A percentile compares a stretch with the other conserved stretches of the same genome.
Conservation (phyloP, 2,797 vertebrate species). For the Ibycter americanus region DNA sequence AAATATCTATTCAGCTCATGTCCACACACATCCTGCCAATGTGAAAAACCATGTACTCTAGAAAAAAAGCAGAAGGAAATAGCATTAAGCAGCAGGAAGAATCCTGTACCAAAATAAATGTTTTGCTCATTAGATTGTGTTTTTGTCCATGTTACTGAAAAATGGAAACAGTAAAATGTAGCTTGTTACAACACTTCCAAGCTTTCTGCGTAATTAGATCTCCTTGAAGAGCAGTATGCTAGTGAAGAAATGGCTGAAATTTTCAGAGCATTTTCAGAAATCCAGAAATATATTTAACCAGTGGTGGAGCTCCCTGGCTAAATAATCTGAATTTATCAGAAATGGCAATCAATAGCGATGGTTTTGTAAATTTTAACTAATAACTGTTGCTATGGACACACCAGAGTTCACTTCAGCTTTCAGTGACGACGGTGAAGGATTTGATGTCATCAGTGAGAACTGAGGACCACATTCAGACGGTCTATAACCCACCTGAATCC, state of each 20-base stretch:
- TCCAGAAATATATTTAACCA: background rate
- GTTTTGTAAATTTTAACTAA: background rate
- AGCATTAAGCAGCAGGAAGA: slow-evolving; percentile 27
- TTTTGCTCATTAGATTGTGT: slow-evolving; percentile 10
- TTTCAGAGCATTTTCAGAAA: background rate
- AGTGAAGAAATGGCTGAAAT: background rate
- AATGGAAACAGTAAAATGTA: background rate
- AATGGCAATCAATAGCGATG: background rate
- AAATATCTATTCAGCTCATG: background rate
- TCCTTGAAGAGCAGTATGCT: background rate
- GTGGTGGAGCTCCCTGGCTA: background rate
- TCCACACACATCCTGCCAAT: background rate
- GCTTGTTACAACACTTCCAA: background rate
- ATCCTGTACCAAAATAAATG: slow-evolving; percentile 25
- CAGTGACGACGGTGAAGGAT: background rate
- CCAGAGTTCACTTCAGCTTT: background rate
- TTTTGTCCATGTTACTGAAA: background rate
- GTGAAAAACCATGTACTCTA: background rate
- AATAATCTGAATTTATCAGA: background rate
- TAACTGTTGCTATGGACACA: background rate
- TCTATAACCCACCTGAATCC: background rate
- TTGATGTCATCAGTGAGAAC: background rate
- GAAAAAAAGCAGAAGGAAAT: slow-evolving; percentile 23
- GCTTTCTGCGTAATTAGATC: background rate
- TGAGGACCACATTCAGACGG: background rate